Evolutionary conservation across 2,888 invertebrate species (phyloP).

Genomic region (Endomychus coccineus): DNA sequence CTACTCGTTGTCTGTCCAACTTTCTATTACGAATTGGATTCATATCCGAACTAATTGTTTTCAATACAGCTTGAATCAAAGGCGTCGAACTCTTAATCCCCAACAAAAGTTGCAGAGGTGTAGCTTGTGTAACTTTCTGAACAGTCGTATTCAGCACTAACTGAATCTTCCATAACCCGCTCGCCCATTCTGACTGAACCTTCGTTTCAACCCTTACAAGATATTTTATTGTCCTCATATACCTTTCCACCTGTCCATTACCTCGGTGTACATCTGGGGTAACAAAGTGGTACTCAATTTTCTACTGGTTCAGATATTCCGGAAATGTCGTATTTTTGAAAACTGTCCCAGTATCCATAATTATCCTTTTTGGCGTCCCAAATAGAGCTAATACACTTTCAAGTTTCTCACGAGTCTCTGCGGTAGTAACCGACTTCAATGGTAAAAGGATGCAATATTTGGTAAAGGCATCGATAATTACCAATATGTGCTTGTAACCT

Average conservation of each 20-base stretch:
- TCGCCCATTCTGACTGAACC: constrained; percentile 21
- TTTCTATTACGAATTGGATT: neutral
- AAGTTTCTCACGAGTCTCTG: constrained; percentile 15
- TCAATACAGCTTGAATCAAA: constrained; percentile 21
- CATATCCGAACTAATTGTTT: neutral
- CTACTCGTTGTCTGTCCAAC: too few relatives aligned
- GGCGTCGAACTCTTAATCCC: constrained; percentile 20
- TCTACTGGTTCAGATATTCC: constrained; percentile 19
- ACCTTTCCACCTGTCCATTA: too few relatives aligned
- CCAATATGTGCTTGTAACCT: constrained; percentile 17
- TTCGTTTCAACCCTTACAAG: constrained; percentile 19
- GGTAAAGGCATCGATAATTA: constrained; percentile 18
- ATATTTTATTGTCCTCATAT: constrained; percentile 23
- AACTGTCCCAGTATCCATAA: constrained; percentile 19
- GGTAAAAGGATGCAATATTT: constrained; percentile 18
- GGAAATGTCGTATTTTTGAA: constrained; percentile 20
- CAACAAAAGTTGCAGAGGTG: constrained; percentile 20
- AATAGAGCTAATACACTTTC: constrained; percentile 16
- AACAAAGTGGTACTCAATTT: too few relatives aligned
- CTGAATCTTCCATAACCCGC: constrained; percentile 22
- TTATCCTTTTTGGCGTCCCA: constrained; percentile 20
- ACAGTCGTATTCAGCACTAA: constrained; percentile 21
- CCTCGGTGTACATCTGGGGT: too few relatives aligned
- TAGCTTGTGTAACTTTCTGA: constrained; percentile 23
- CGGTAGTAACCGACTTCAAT: constrained; percentile 16